Evolutionary conservation across 2,797 vertebrate species (phyloP).

Genomic region (Meda fulgida): DNA sequence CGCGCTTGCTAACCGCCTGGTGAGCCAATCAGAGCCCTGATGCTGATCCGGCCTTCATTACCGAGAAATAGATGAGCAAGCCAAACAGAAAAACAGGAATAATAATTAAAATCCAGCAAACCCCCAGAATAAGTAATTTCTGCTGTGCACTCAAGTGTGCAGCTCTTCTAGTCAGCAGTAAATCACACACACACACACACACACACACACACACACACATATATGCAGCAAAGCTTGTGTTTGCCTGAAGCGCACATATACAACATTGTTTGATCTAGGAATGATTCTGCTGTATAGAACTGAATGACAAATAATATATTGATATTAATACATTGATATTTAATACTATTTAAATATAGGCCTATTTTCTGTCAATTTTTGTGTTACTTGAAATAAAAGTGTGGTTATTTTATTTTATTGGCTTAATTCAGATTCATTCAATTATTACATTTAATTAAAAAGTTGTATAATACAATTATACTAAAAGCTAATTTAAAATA

Average conservation of each 20-base stretch:
- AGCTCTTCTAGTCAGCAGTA: conserved; percentile 6
- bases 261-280: neutral
- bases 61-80: neutral
- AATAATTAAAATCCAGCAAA: conserved; percentile 10
- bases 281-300: neutral
- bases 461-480: too few relatives aligned
- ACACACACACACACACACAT: too few relatives aligned
- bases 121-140: neutral
- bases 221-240: conserved; percentile 7
- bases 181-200: neutral
- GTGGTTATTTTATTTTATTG: too few relatives aligned
- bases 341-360: too few relatives aligned
- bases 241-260: neutral
- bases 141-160: neutral
- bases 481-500: too few relatives aligned
- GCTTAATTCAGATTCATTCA: too few relatives aligned
- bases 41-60: conserved; percentile 31
- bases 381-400: too few relatives aligned
- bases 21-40: conserved; percentile 72
- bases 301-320: too few relatives aligned
- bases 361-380: too few relatives aligned
- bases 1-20: conserved; percentile 91
- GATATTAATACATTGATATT: too few relatives aligned
- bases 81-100: conserved; percentile 8
- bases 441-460: too few relatives aligned